phyloP scores from a whole-genome alignment of 2,113 vertebrate genomes.

The Chaetura pelagica region DNA sequence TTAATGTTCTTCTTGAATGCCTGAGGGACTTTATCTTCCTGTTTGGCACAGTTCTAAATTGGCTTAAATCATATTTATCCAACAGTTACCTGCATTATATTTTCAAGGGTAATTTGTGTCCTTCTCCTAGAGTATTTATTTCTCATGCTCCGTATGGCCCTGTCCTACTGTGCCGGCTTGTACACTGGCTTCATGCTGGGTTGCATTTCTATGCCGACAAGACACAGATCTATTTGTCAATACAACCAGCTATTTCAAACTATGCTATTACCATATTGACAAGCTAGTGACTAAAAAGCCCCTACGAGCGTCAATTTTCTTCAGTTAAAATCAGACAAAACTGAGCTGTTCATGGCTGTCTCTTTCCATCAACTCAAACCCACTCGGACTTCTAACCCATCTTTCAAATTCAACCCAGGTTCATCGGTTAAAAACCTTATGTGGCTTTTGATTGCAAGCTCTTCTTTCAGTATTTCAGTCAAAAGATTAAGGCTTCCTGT shows the following conservation, averaged over 20 bases:
- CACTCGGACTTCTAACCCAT: conserved; percentile 47
- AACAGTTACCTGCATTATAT: conserved; percentile 74
- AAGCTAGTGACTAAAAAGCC: conserved; percentile 27
- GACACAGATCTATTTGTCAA: conserved; percentile 49
- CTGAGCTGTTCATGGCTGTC: conserved; percentile 13
- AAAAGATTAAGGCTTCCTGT: conserved; percentile 44
- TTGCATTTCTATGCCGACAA: conserved; percentile 43
- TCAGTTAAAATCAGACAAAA: conserved; percentile 29
- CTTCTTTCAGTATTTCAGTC: conserved; percentile 34
- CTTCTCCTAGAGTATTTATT: conserved; percentile 67
- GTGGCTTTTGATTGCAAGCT: background rate
- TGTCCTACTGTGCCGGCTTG: background rate
- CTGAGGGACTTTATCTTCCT: conserved; percentile 74
- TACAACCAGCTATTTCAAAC: conserved; percentile 48
- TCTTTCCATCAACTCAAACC: conserved; percentile 19
- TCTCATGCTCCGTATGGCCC: conserved; percentile 53
- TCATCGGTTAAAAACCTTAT: conserved; percentile 12
- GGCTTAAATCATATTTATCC: conserved; percentile 76
- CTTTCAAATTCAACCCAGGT: conserved; percentile 39
- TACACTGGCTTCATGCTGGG: conserved; percentile 20
- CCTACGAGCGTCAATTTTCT: conserved; percentile 13
- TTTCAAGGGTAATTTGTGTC: conserved; percentile 73
- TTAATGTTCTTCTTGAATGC: conserved; percentile 78
- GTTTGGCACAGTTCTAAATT: conserved; percentile 73
- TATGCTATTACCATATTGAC: conserved; percentile 31